Conservation (phyloP, 2,888 invertebrate genomes). For the Pharmacophagus antenor region DNA sequence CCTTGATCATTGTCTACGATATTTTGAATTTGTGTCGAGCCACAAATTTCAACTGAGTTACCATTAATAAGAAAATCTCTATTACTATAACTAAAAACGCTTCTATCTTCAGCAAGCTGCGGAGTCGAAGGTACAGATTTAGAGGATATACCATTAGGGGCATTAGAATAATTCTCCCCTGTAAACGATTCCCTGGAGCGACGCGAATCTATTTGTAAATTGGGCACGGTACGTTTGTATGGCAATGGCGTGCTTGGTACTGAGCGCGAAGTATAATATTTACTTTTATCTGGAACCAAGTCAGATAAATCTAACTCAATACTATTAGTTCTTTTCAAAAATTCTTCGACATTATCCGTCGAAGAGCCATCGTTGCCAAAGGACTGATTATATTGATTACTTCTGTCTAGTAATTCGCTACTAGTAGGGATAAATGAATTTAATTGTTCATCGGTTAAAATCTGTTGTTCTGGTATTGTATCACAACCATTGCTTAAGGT, state of each 20-base stretch:
- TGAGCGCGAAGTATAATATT: slow-evolving; percentile 82
- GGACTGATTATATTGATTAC: slow-evolving; percentile 57
- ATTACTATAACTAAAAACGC: slow-evolving; percentile 82
- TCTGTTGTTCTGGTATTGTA: slow-evolving; percentile 59
- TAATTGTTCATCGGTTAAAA: slow-evolving; percentile 63
- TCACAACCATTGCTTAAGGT: slow-evolving; percentile 67
- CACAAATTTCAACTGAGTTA: slow-evolving; percentile 76
- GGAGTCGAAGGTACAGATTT: slow-evolving; percentile 91
- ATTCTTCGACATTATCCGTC: slow-evolving; percentile 67
- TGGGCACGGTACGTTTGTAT: slow-evolving; percentile 63
- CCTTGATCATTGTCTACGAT: slow-evolving; percentile 56
- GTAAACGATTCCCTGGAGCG: slow-evolving; percentile 63
- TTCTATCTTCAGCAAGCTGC: slow-evolving; percentile 74
- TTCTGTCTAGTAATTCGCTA: slow-evolving; percentile 57
- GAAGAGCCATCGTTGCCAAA: slow-evolving; percentile 52
- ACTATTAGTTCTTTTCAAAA: slow-evolving; percentile 67
- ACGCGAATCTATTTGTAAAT: slow-evolving; percentile 64
- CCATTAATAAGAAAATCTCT: slow-evolving; percentile 83
- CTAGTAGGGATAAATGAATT: slow-evolving; percentile 66
- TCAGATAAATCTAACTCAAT: slow-evolving; percentile 71
- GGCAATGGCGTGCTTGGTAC: slow-evolving; percentile 86
- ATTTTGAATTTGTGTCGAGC: slow-evolving; percentile 48
- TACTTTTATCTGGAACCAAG: slow-evolving; percentile 61
- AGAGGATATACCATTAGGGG: slow-evolving; percentile 80
- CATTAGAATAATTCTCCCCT: slow-evolving; percentile 51